A percentile compares a stretch with the other conserved stretches of the same genome.
Conservation (phyloP, 2,113 vertebrate species). For the Vimba vimba region DNA sequence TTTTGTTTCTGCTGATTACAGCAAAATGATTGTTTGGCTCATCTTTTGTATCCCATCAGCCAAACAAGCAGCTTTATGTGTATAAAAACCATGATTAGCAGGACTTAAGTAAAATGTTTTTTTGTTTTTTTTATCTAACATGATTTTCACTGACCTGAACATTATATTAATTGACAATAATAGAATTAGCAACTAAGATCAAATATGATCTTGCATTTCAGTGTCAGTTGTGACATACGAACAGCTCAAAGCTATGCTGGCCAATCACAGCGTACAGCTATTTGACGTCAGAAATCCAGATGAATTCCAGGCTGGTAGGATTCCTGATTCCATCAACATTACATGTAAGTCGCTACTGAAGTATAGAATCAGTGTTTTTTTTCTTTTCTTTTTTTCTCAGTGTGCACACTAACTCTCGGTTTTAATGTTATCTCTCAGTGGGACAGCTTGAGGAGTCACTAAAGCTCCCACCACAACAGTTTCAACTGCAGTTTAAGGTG, state of each 20-base stretch:
- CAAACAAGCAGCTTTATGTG: not conserved
- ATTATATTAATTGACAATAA: not conserved
- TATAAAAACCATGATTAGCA: not conserved
- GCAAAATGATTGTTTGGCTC: not conserved
- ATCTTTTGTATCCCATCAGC: not conserved
- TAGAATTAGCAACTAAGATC: not conserved
- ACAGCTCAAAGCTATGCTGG: slow-evolving; percentile 72
- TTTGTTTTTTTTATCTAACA: not conserved
- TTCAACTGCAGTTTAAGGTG: slow-evolving; percentile 70
- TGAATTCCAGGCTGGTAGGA: slow-evolving; percentile 72
- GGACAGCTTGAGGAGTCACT: slow-evolving; percentile 73
- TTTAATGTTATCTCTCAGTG: slow-evolving; percentile 63
- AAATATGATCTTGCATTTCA: slow-evolving; percentile 30
- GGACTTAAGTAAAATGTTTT: not conserved
- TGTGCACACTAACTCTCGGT: not conserved
- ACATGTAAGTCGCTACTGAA: slow-evolving; percentile 65
- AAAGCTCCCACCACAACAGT: slow-evolving; percentile 71
- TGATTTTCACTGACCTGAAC: not conserved
- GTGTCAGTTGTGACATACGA: slow-evolving; percentile 69
- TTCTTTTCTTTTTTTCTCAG: too few species aligned
- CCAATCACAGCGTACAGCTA: slow-evolving; percentile 64
- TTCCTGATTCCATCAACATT: slow-evolving; percentile 70
- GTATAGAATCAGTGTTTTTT: not conserved
- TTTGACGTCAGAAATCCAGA: slow-evolving; percentile 76
- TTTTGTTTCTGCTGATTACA: not conserved